phyloP scores from a whole-genome alignment of 2,888 invertebrate genomes.

The Nomada fabriciana region DNA sequence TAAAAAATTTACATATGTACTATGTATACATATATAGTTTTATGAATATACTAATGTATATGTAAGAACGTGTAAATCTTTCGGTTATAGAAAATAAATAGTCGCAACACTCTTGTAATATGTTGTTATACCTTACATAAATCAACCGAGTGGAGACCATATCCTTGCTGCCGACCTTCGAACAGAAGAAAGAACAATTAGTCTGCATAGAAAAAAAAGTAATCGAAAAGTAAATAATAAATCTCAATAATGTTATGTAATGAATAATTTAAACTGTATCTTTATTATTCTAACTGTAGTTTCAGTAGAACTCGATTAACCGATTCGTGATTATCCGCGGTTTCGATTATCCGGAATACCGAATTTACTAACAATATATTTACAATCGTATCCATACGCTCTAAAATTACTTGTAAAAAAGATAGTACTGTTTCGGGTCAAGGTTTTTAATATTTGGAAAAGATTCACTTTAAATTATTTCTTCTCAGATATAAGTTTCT shows the following conservation, averaged over 20 bases:
- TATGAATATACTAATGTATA: constrained; percentile 10
- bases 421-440: no score
- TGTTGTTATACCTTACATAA: constrained; percentile 13
- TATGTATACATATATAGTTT: background rate
- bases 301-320: no score
- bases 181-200: constrained; percentile 25
- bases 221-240: background rate
- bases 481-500: no score
- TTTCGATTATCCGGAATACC: no score
- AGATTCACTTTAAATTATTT: no score
- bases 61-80: constrained; percentile 15
- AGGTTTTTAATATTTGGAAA: no score
- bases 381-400: no score
- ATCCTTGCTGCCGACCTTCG: constrained; percentile 63
- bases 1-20: background rate
- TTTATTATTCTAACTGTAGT: no score
- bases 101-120: constrained; percentile 14
- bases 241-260: background rate
- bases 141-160: constrained; percentile 57
- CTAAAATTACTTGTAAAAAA: no score
- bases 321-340: no score
- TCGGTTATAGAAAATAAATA: constrained; percentile 28
- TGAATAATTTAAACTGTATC: no score
- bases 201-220: background rate
- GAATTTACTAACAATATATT: no score